Evolutionary conservation across 2,888 invertebrate genomes (phyloP), one percentile per base, ranked within the genome.

Genomic region (Chromoteleia sp.): DNA sequence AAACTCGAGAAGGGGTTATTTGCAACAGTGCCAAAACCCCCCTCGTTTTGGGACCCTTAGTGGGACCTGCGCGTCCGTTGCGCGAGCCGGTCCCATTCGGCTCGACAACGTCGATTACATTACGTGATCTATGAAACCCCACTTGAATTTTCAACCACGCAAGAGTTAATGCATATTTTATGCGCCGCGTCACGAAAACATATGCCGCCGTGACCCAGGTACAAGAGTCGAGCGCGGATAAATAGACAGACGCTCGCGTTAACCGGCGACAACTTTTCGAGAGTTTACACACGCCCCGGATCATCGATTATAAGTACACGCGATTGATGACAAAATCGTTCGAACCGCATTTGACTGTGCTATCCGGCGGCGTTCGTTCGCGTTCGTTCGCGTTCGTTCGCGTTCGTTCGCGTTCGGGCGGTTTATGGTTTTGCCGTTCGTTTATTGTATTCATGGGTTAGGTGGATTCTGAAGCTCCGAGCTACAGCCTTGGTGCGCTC

Each of bases 101-200:
- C 54, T 78, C 70, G 76, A 79, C 81, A 50, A 75, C 65, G 83
- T 84, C 82, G 76, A 80, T 84, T 84, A 70, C 48, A 29, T 36
- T 86, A 87, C 84, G 76, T 88, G 87, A 89, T 88, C 88, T 87
- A 88, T 87, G 85, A 84, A 87, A 86, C 86, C 86, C 88, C 87
- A 89, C 89, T 89, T 89, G 88, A 89, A 87, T 88, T 85, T 81
- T 82, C 10, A 43, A 76, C 56, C 76, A 15, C 68, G 54, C 17
- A 45, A 85, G 84, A 81, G 80, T 87, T 88, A 88, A 89, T 88
- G 88, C 86, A 87, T 87, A 89, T 88, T 89, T 88, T 86, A 88
- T 87, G 85, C 82, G 83, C 83, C 65, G 83, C 83, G 56, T 29
- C 58, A 56, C 45, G 54, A 70, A 78, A 78, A 65, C 71, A 78